Base-by-base conservation (phyloP, 2,797 vertebrate genomes). In the Molossus molossus region DNA sequence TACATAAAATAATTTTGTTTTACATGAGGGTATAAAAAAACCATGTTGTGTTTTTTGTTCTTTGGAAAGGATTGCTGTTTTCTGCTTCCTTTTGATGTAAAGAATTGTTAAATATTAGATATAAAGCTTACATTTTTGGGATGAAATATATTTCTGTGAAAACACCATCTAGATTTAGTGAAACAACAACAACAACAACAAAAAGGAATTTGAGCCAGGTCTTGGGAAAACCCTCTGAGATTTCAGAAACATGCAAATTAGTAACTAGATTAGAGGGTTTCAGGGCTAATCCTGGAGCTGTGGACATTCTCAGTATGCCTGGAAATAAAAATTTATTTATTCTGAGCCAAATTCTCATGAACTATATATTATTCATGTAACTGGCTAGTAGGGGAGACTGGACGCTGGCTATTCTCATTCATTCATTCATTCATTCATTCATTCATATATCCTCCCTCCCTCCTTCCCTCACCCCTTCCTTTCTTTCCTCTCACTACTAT, bases 211-310 rank as follows among this genome's bases (percentile, higher is more conserved):
- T 73, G 25, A 84, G 55, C 13, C 37, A 81, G 3, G 33, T 67
- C 27, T 76, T 94, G 40, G 7, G 48, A 64, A 80, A 77, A 77
- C 50, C 37, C 48, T n/a, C 57, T 53, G 73, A 80, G 72, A 67
- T 94, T 88, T 81, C 33, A 80, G 73, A 84, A 75, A 92, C 17
- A 72, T 27, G 55, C 40, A 53, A 84, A 92, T 95, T 76, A 76
- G 7, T 76, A 37, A 50, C 23, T 67, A 29, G 33, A 70, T 0
- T 29, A 2, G n/a, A 72, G 17, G 25, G 37, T 2, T 82, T 72
- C 13, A 27, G 13, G 4, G 45, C 11, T 89, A 62, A 93, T 58
- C 64, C 10, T 25, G 23, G 17, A 87, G 33, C 23, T 76, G 5
- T 67, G 84, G 60, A 84, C 75, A 70, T 81, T 82, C 53, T 91